Evolutionary conservation across 1,140 invertebrate genomes (phyloP).

Genomic region (Caenorhabditis latens): DNA sequence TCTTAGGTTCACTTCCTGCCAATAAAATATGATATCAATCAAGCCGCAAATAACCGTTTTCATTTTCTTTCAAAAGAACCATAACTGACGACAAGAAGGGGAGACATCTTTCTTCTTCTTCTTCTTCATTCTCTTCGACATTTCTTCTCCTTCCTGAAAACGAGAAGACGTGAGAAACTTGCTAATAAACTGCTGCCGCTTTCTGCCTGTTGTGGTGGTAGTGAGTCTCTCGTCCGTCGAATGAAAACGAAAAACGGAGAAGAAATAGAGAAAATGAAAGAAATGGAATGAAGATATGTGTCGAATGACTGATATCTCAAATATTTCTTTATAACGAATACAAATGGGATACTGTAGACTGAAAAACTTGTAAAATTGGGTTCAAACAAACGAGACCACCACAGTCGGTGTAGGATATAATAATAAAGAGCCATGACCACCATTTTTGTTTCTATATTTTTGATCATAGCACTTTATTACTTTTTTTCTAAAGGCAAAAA

Average conservation of each 20-base stretch:
- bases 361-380: background rate
- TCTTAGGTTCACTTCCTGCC: background rate
- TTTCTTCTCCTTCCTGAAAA: slow-evolving; percentile 31
- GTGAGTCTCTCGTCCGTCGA: slow-evolving; percentile 28
- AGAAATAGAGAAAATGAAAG: slow-evolving; percentile 17
- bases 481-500: no score
- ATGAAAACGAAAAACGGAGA: slow-evolving; percentile 50
- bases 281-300: slow-evolving; percentile 16
- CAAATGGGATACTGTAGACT: background rate
- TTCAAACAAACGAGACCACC: no score
- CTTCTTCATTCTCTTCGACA: background rate
- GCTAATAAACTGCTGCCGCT: slow-evolving; percentile 34
- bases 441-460: no score
- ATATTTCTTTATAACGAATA: background rate
- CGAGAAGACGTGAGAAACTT: slow-evolving; percentile 53
- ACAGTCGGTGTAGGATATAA: no score
- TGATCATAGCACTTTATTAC: no score
- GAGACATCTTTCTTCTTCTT: background rate
- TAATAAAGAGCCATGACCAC: no score
- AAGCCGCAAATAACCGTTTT: slow-evolving; percentile 48
- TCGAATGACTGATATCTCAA: slow-evolving; percentile 18
- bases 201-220: background rate
- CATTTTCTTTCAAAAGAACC: slow-evolving; percentile 2
- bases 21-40: slow-evolving; percentile 7
- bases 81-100: slow-evolving; percentile 1